A percentile compares a stretch with the other conserved stretches of the same genome.
Evolutionary conservation across 2,797 vertebrate species (phyloP).

Genomic region (Euthynnus affinis): DNA sequence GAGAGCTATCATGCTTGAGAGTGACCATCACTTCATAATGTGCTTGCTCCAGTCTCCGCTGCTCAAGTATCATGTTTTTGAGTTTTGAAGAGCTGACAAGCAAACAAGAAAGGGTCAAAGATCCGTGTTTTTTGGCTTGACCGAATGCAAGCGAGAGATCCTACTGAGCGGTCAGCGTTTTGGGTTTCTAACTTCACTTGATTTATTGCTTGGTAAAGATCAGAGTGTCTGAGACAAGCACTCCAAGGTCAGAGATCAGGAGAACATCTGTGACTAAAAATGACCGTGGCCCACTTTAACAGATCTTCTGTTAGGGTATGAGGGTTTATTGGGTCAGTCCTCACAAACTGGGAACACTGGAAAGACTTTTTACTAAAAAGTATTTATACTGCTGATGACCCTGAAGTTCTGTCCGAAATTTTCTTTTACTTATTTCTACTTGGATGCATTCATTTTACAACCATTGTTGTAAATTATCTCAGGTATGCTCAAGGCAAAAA

Average conservation of each 20-base stretch:
- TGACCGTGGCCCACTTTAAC: slow-evolving; percentile 41
- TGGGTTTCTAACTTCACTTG: slow-evolving; percentile 23
- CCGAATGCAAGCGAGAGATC: not conserved
- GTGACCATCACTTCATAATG: slow-evolving; percentile 7
- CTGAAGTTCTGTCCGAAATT: not conserved
- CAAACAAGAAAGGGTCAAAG: slow-evolving; percentile 23
- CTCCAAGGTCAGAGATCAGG: slow-evolving; percentile 43
- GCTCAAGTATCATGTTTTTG: slow-evolving; percentile 5
- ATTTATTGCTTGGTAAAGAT: slow-evolving; percentile 36
- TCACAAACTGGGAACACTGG: slow-evolving; percentile 4
- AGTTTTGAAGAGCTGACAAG: slow-evolving; percentile 9
- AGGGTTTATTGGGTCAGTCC: slow-evolving; percentile 19
- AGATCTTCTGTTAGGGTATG: too few relatives aligned
- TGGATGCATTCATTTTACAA: not conserved
- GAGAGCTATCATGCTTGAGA: slow-evolving; percentile 1
- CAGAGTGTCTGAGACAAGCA: slow-evolving; percentile 1
- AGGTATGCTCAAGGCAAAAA: too few relatives aligned
- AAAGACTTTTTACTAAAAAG: not conserved
- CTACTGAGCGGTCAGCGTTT: not conserved
- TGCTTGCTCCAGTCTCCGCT: not conserved
- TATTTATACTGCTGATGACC: not conserved
- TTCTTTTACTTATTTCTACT: not conserved
- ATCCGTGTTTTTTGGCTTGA: not conserved
- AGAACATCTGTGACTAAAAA: slow-evolving; percentile 47
- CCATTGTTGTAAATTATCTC: not conserved